Conservation (phyloP, 2,797 vertebrate genomes). For the Clamator glandarius region DNA sequence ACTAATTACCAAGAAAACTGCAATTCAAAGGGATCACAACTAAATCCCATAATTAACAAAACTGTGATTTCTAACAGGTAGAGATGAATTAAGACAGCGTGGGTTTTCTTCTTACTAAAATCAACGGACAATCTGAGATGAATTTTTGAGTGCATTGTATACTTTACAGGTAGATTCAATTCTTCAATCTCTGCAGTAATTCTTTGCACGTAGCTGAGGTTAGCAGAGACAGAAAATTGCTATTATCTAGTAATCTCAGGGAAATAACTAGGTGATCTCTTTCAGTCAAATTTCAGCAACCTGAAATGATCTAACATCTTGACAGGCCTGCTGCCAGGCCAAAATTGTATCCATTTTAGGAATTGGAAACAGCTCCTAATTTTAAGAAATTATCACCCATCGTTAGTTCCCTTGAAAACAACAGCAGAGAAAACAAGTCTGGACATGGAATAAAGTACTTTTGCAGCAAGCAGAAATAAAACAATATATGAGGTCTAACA, state of each 20-base stretch:
- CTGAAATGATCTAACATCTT: background rate
- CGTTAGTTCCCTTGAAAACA: background rate
- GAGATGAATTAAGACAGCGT: background rate
- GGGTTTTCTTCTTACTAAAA: background rate
- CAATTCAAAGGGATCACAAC: background rate
- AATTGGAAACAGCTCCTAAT: background rate
- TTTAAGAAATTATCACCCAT: background rate
- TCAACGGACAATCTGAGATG: background rate
- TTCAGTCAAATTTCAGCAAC: background rate
- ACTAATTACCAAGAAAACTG: slow-evolving; percentile 25
- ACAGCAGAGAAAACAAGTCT: background rate
- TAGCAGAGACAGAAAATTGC: background rate
- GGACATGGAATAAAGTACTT: background rate
- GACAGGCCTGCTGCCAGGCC: background rate
- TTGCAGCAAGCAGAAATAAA: background rate
- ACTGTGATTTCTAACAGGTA: background rate
- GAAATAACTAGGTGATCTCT: background rate
- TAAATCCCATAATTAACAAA: slow-evolving; percentile 1
- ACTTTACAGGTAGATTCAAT: background rate
- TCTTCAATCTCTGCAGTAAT: background rate
- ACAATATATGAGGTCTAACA: background rate
- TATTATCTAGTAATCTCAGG: background rate
- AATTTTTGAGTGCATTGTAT: background rate
- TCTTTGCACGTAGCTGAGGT: background rate
- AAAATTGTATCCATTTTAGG: background rate